A percentile compares a stretch with the other conserved stretches of the same genome.
Evolutionary conservation across 2,797 vertebrate genomes (phyloP).

Genomic region (Pipistrellus pygmaeus): DNA sequence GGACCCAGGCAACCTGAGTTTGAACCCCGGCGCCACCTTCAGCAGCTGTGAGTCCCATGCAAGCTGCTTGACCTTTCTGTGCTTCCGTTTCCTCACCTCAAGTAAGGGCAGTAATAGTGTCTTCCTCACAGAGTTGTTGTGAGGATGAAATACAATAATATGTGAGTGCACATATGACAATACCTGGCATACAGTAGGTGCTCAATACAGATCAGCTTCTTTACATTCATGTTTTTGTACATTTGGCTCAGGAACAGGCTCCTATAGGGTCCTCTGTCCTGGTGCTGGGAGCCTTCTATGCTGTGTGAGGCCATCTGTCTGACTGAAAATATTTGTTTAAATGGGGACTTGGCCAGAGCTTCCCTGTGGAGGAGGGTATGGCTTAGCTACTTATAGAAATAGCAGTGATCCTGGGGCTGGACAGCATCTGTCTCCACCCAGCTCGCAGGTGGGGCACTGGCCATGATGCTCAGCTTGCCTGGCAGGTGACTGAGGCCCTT

Average conservation of each 20-base stretch:
- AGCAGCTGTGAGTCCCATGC: background rate
- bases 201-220: background rate
- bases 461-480: background rate
- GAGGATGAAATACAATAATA: background rate
- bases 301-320: background rate
- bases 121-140: background rate
- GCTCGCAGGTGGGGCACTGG: background rate
- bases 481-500: background rate
- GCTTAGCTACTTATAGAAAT: background rate
- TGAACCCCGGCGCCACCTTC: background rate
- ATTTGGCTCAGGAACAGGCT: background rate
- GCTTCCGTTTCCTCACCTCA: background rate
- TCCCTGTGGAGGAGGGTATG: background rate
- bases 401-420: too few relatives aligned
- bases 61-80: background rate
- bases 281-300: background rate
- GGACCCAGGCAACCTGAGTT: background rate
- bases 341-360: background rate
- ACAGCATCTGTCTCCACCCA: background rate
- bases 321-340: background rate
- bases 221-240: accelerated
- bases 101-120: background rate
- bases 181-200: background rate
- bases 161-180: accelerated
- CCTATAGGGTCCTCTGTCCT: background rate